phyloP scores from a whole-genome alignment of 2,797 vertebrate species.

The Sylvia borin region DNA sequence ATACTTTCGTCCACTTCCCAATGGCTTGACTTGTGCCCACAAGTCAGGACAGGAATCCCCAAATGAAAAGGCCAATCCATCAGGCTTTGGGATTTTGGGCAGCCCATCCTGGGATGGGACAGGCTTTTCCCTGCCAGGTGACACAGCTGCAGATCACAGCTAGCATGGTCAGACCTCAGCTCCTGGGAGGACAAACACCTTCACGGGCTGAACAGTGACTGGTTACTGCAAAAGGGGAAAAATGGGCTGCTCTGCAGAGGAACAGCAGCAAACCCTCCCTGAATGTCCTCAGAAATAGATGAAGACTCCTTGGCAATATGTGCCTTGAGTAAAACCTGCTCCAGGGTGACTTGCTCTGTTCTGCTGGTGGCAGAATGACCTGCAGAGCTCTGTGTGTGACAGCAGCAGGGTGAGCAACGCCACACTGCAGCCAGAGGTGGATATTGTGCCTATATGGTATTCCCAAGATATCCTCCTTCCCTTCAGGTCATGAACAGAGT shows the following conservation, averaged over 20 bases:
- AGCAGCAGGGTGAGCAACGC: background rate
- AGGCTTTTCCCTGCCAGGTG: background rate
- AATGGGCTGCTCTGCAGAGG: background rate
- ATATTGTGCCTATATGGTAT: background rate
- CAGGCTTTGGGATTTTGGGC: background rate
- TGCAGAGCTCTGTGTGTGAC: accelerated
- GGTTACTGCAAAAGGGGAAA: background rate
- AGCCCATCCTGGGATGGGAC: background rate
- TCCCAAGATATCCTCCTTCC: background rate
- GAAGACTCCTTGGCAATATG: background rate
- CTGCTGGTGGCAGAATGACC: background rate
- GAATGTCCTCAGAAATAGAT: background rate
- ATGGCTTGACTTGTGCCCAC: background rate
- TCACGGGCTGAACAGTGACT: background rate
- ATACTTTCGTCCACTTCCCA: background rate
- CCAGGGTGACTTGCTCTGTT: background rate
- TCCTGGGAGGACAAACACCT: background rate
- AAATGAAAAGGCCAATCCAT: background rate
- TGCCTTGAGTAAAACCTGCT: background rate
- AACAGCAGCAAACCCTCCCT: background rate
- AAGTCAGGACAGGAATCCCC: background rate
- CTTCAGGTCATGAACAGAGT: background rate
- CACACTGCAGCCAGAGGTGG: accelerated
- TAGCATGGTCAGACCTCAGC: background rate
- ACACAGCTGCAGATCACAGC: background rate